Evolutionary conservation across 37 sponge, comb jelly and placozoan genomes (phyloP).

Genomic region (Oscarella lobularis): DNA sequence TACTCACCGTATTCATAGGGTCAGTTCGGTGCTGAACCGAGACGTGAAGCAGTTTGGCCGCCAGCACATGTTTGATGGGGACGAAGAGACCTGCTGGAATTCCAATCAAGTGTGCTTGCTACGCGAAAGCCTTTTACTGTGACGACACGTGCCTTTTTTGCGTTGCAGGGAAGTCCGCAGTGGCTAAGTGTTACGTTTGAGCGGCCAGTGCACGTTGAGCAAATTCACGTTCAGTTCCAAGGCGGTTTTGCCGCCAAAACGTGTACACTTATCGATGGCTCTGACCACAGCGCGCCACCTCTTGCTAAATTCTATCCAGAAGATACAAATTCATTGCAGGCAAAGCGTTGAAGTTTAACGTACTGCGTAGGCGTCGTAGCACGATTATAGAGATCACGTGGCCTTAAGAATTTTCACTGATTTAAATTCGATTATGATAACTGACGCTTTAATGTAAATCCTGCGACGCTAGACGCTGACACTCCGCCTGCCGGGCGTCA

Average conservation of each 20-base stretch:
- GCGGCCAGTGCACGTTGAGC: conserved; percentile 21
- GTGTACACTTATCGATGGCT: conserved; percentile 27
- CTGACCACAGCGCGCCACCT: background rate
- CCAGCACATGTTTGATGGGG: conserved; percentile 82
- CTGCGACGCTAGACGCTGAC: too few relatives aligned
- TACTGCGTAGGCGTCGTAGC: too few relatives aligned
- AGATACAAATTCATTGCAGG: background rate
- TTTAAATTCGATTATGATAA: too few relatives aligned
- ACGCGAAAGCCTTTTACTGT: conserved; percentile 6
- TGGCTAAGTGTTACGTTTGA: conserved; percentile 41
- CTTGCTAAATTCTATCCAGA: background rate
- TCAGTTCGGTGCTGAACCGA: conserved; percentile 77
- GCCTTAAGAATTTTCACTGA: too few relatives aligned
- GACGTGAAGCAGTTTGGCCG: conserved; percentile 82
- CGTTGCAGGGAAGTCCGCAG: conserved; percentile 70
- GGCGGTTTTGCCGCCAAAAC: conserved; percentile 79
- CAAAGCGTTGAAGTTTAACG: background rate
- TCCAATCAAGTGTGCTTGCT: conserved; percentile 15
- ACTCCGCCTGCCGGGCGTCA: too few relatives aligned
- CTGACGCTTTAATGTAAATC: too few relatives aligned
- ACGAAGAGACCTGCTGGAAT: conserved; percentile 94
- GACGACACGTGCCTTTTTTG: background rate
- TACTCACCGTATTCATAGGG: too few relatives aligned
- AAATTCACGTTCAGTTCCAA: conserved; percentile 53
- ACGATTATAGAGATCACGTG: too few relatives aligned